Conservation (phyloP, 2,888 invertebrate species). For the Diadegma fenestrale region DNA sequence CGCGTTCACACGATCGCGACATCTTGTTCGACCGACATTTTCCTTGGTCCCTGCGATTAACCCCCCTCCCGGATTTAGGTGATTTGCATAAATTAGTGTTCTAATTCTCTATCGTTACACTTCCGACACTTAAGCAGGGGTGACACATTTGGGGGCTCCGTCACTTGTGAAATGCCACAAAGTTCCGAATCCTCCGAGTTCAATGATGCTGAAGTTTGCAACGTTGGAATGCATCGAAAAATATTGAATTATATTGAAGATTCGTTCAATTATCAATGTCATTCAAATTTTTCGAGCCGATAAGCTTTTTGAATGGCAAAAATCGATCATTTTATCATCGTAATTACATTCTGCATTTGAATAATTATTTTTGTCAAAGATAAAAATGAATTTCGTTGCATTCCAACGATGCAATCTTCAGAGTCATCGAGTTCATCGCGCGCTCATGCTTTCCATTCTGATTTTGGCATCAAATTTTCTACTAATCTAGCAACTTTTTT, state of each 20-base stretch:
- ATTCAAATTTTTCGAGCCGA: too few species aligned
- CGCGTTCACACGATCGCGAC: not conserved
- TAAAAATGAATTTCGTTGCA: too few species aligned
- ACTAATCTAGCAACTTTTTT: not conserved
- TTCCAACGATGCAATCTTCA: too few species aligned
- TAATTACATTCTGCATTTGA: too few species aligned
- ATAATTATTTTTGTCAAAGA: too few species aligned
- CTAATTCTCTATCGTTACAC: not conserved
- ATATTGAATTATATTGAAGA: too few species aligned
- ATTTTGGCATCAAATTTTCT: not conserved
- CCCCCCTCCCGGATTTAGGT: constrained; percentile 1
- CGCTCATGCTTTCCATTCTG: not conserved
- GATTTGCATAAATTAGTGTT: constrained; percentile 2
- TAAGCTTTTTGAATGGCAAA: too few species aligned
- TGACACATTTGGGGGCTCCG: not conserved
- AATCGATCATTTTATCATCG: too few species aligned
- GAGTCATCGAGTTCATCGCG: too few species aligned
- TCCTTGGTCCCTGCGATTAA: not conserved
- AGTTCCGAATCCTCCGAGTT: not conserved
- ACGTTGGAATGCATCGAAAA: too few species aligned
- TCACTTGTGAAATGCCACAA: not conserved
- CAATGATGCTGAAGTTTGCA: too few species aligned
- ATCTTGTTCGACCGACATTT: not conserved
- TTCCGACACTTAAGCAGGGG: constrained; percentile 1
- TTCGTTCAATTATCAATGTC: too few species aligned